phyloP scores from a whole-genome alignment of 2,113 vertebrate genomes.

The Terrapene triunguis region DNA sequence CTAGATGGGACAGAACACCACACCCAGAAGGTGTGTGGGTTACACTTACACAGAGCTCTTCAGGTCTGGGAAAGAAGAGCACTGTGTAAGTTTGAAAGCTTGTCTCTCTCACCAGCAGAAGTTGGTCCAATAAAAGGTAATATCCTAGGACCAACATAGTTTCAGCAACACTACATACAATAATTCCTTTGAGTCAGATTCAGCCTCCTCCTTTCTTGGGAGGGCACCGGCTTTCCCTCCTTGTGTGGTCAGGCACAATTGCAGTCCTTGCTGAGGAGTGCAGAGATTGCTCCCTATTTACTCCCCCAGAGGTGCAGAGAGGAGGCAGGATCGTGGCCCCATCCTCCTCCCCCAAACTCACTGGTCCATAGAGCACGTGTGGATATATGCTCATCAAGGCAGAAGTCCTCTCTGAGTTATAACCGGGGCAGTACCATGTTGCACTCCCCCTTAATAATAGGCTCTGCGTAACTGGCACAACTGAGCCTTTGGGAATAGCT shows the following conservation, averaged over 20 bases:
- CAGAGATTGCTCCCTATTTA: background rate
- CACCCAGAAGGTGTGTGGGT: too few relatives aligned
- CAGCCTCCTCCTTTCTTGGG: background rate
- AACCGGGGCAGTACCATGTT: background rate
- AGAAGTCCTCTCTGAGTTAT: background rate
- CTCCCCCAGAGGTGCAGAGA: background rate
- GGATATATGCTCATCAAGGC: background rate
- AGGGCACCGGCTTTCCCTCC: background rate
- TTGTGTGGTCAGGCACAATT: background rate
- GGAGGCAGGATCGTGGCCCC: background rate
- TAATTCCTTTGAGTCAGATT: background rate
- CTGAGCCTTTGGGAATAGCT: background rate
- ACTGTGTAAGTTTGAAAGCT: background rate
- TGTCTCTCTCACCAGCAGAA: background rate
- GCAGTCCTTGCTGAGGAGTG: background rate
- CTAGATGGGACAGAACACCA: too few relatives aligned
- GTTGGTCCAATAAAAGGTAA: background rate
- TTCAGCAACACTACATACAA: background rate
- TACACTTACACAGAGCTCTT: background rate
- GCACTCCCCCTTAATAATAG: background rate
- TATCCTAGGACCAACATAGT: background rate
- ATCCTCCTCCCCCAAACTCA: rapidly evolving
- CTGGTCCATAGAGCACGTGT: background rate
- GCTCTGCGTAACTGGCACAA: background rate
- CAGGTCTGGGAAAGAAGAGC: background rate